Base-by-base conservation (phyloP, 1,140 invertebrate genomes). In the Magallana ariakensis region DNA sequence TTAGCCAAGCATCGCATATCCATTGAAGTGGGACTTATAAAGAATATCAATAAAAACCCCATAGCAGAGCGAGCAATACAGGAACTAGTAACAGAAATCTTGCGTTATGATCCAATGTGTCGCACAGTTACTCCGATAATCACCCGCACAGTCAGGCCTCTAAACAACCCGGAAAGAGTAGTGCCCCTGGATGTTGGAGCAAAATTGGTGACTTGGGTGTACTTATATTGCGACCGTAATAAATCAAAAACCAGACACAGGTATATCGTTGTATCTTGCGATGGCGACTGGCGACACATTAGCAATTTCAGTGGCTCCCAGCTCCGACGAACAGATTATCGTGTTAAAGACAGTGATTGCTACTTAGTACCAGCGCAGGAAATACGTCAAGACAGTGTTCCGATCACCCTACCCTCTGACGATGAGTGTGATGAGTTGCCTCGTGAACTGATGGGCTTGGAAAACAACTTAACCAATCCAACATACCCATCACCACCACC, bases 41-140 rank as follows among this genome's bases (percentile, higher is more conserved):
- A 89, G 57, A 90, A 89, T 54, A 54, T 15, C 13, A 90, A 90
- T 80, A 91, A 90, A 66, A 90, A 90, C 46, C 89, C 90, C 54
- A 87, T 90, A 56, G 85, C 89, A 22, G 90, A 90, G 80, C 88
- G 83, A 53, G 80, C 89, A 58, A 85, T 90, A 22, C 33, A 80
- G 81, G 86, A 89, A 80, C 55, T 84, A n/a, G 75, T 83, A 33
- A 85, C 33, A 3, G 84, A 88, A 86, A 70, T 89, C 57, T 16
- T 86, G 13, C 82, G 33, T 13, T 11, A 81, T 22, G 85, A 87
- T 11, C 70, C 80, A 8, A 13, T n/a, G 15, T 60, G 13, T 46
- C 84, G 62, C 16, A 54, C 82, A 5, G 66, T 88, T 11, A 85
- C 87, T 22, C 16, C 60, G 33, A 19, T 54, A 81, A 83, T 55